A percentile compares a stretch with the other conserved stretches of the same genome.
These are phyloP conservation scores for Toxonevra muliebris DNA, from an alignment of 2,888 invertebrate species.

Conservation along the genomic window DNA sequence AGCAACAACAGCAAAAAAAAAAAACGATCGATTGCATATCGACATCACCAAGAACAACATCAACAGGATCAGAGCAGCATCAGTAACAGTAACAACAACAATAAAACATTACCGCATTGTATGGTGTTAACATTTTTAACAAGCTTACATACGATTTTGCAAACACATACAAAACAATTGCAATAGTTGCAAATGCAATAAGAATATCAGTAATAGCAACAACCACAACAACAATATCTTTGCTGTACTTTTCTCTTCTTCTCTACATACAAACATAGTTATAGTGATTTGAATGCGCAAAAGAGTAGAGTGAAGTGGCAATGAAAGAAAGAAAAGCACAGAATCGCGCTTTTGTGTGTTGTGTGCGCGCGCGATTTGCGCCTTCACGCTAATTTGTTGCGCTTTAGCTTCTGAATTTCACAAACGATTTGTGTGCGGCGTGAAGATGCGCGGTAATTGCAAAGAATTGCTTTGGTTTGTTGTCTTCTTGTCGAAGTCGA, in stretches of 20 bases:
- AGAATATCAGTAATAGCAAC: slow-evolving; percentile 30
- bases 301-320: slow-evolving; percentile 13
- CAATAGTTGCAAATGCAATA: slow-evolving; percentile 32
- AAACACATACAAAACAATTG: slow-evolving; percentile 36
- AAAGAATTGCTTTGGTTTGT: slow-evolving; percentile 12
- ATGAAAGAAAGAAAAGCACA: slow-evolving; percentile 3
- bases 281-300: slow-evolving; percentile 5
- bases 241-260: slow-evolving; percentile 21
- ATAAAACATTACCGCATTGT: slow-evolving; percentile 21
- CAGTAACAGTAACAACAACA: background rate
- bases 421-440: slow-evolving; percentile 30
- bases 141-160: slow-evolving; percentile 37
- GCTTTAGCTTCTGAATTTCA: slow-evolving; percentile 47
- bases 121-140: slow-evolving; percentile 40
- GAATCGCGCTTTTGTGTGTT: slow-evolving; percentile 34
- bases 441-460: slow-evolving; percentile 26
- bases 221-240: slow-evolving; percentile 9
- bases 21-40: background rate
- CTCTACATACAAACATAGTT: slow-evolving; percentile 21
- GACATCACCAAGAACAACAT: slow-evolving; percentile 10
- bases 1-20: background rate
- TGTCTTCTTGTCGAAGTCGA: slow-evolving; percentile 13
- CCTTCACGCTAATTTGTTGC: slow-evolving; percentile 50
- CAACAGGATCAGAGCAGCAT: background rate
- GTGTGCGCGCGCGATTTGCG: slow-evolving; percentile 47